Base-by-base conservation (phyloP, 2,888 invertebrate species). In the Deroplatys truncata region DNA sequence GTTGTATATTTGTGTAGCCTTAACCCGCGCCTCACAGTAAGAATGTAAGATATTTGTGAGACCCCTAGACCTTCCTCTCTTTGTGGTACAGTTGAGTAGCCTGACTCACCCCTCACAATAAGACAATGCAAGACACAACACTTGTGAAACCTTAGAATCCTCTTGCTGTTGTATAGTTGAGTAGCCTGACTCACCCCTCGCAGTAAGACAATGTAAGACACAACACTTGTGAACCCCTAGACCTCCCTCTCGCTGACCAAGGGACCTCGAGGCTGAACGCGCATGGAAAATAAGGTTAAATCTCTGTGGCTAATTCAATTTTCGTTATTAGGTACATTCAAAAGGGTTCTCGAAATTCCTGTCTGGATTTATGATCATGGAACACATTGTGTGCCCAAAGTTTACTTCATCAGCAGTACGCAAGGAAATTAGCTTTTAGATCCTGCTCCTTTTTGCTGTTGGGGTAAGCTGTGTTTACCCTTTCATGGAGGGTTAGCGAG, bases 281-380 rank as follows among this genome's bases (percentile, higher is more conserved):
- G 86, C 25, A 15, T 86, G 90, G 88, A 90, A 90, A 90, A 88
- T 88, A 88, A 72, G 90, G 90, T 90, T 90, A 90, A 90, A 90
- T 88, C 90, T 90, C 86, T 72, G 90, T 88, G 90, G 90, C 84
- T 90, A 89, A 90, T 90, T 90, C 90, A 90, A 90, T 90, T 89
- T 89, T 86, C 89, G 82, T 89, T 88, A 90, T 90, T 90, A 90
- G 90, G 89, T 84, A 49, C 84, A 86, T 87, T 86, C 89, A 89
- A 89, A 89, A 86, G 89, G 88, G 56, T 83, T 83, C 84, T 84
- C 84, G 25, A 84, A 82, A 89, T 89, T 89, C 85, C 89, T 89
- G 89, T 83, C 43, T 28, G 83, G 85, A 88, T 90, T 90, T 90
- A 89, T 89, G 86, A 87, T 86, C 89, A 83, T 86, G 84, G 72